Base-by-base conservation (phyloP, 2,888 invertebrate genomes). In the Orthosia cruda region DNA sequence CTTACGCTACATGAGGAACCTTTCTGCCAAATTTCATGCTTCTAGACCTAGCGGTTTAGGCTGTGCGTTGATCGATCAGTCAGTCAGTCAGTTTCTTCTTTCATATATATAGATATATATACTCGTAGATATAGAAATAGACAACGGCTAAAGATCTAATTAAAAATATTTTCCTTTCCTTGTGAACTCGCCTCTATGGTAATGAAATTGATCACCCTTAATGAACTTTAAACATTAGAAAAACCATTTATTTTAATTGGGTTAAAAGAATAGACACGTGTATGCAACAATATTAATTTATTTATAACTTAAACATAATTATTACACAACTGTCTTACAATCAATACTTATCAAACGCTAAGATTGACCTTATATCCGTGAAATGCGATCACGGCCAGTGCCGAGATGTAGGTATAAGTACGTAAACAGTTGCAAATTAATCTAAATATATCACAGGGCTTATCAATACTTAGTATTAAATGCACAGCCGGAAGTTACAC, bases 361-460 rank as follows among this genome's bases (percentile, higher is more conserved):
- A 45, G 45, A n/a, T 49, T 79, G 74, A 71, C 69, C 68, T 67
- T 55, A 50, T 49, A 61, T 68, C 57, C 7, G 49, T 9, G 12
- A 13, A 79, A 81, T 62, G 16, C 57, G 74, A 71, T 76, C 84
- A 79, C 32, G 74, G 71, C 54, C 50, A 65, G 26, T 47, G 65
- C 23, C 68, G 45, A 66, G 47, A 69, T 20, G 0, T 74, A 67
- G 23, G 74, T 26, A 26, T 26, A 26, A 26, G 26, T 26, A 26
- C 26, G 26, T 80, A 80, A 85, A 83, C 83, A 87, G 54, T 49
- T 23, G 63, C 26, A 63, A 71, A 66, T 54, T 67, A 77, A 63
- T 77, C 79, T 86, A 77, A 67, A 74, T 75, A 67, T 87, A 87
- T 87, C 86, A 87, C 86, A 87, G 85, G 85, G 45, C 69, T 76